Conservation (phyloP, 2,797 vertebrate species). For the Molossus molossus region DNA sequence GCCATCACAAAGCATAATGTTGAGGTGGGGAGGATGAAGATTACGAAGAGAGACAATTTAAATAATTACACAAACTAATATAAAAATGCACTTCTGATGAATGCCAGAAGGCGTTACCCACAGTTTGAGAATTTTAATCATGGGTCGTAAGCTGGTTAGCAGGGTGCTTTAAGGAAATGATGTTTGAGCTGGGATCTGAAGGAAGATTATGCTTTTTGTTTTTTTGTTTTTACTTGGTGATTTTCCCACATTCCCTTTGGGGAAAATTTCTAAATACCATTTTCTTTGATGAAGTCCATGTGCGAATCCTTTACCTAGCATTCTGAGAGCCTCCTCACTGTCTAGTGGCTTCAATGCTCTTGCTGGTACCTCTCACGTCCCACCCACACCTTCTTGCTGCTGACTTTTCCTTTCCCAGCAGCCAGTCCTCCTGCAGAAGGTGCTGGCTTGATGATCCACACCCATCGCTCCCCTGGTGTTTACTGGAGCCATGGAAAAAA, state of each 20-base stretch:
- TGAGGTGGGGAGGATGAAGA: neutral
- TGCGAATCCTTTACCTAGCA: neutral
- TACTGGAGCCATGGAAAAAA: neutral
- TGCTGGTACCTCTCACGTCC: neutral
- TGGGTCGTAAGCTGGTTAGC: neutral
- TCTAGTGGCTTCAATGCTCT: accelerated
- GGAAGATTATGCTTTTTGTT: neutral
- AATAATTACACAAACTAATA: neutral
- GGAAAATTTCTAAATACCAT: neutral
- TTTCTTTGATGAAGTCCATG: accelerated
- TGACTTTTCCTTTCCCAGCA: neutral
- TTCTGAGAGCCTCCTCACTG: accelerated
- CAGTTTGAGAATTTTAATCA: neutral
- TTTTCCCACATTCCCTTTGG: no score
- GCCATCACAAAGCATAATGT: neutral
- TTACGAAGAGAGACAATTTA: neutral
- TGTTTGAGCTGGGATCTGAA: neutral
- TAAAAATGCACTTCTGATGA: neutral
- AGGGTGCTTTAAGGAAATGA: neutral
- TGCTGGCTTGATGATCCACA: neutral
- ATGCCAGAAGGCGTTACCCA: neutral
- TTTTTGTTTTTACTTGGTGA: neutral
- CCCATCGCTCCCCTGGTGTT: neutral
- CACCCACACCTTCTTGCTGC: neutral
- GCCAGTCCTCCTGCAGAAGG: neutral